A percentile compares a stretch with the other conserved stretches of the same genome.
These are phyloP conservation scores for Oncorhynchus clarkii DNA, from an alignment of 2,113 vertebrate species.

Conservation along the genomic window DNA sequence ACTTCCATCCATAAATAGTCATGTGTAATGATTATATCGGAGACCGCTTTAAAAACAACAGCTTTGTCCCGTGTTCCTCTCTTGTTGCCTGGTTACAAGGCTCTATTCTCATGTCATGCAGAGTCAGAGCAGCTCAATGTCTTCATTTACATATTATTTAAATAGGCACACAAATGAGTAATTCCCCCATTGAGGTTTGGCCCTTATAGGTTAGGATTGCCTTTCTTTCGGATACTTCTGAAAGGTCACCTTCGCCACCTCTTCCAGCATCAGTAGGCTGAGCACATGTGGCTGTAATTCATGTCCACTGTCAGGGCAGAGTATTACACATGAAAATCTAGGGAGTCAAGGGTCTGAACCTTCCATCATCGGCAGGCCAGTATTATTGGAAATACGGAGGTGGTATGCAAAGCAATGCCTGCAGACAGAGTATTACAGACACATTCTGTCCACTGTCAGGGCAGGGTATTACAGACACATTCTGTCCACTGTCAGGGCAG, in stretches of 20 bases:
- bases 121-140: slow-evolving; percentile 30
- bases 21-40: background rate
- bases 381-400: too few relatives aligned
- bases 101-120: slow-evolving; percentile 44
- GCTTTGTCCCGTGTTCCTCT: background rate
- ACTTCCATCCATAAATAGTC: background rate
- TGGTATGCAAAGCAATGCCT: too few relatives aligned
- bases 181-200: slow-evolving; percentile 15
- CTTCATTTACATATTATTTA: slow-evolving; percentile 66
- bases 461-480: too few relatives aligned
- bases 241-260: background rate
- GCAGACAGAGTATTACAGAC: too few relatives aligned
- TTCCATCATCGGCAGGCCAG: too few relatives aligned
- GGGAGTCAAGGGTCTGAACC: too few relatives aligned
- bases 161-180: slow-evolving; percentile 61
- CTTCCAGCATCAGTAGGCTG: background rate
- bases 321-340: too few relatives aligned
- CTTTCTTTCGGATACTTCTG: background rate
- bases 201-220: background rate
- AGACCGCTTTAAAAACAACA: background rate
- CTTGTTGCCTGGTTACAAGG: slow-evolving; percentile 20
- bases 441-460: too few relatives aligned
- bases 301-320: too few relatives aligned
- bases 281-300: too few relatives aligned
- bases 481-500: too few relatives aligned